Base-by-base conservation (phyloP, 2,797 vertebrate genomes). In the Pantherophis vulpinus region DNA sequence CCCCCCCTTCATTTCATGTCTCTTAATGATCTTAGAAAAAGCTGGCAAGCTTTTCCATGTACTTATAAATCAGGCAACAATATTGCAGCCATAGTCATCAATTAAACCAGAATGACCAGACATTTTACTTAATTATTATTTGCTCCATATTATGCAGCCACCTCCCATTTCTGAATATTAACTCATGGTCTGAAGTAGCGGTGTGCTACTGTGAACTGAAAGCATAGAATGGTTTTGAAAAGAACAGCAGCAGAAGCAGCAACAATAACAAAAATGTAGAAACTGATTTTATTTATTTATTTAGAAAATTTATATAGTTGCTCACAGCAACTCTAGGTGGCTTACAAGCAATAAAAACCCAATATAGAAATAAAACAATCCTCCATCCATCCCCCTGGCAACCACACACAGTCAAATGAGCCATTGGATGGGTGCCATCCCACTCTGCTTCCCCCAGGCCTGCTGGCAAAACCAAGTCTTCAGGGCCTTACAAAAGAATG, bases 91-190 rank as follows among this genome's bases (percentile, higher is more conserved):
- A 93, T 96, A 95, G 91, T 94, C 83, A 63, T 90, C 29, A 94
- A 92, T 94, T 91, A 79, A 91, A 88, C 94, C 55, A 25, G 55
- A 95, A 4, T 0, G 93, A 94, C 91, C 18, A 0, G 91, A 91
- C 92, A 94, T 93, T 95, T 94, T 95, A 91, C 66, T 94, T 96
- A 96, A 96, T 94, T 90, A 94, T 93, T 90, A 93, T 92, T 91
- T 94, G 54, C 83, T 95, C 79, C 25, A 92, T 89, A 87, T 95
- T 94, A 55, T 70, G 94, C 92, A 94, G 29, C 42, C 37, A 55
- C 23, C 29, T 6, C 25, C 2, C 42, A 16, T 20, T 14, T 20
- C 8, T 2, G 23, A 0, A 5, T 93, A 94, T 89, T 92, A 16
- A 91, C 95, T 92, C 86, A 93, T 5, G 1, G 92, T 91, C 93